phyloP scores from a whole-genome alignment of 2,797 vertebrate genomes.

The Picus viridis region DNA sequence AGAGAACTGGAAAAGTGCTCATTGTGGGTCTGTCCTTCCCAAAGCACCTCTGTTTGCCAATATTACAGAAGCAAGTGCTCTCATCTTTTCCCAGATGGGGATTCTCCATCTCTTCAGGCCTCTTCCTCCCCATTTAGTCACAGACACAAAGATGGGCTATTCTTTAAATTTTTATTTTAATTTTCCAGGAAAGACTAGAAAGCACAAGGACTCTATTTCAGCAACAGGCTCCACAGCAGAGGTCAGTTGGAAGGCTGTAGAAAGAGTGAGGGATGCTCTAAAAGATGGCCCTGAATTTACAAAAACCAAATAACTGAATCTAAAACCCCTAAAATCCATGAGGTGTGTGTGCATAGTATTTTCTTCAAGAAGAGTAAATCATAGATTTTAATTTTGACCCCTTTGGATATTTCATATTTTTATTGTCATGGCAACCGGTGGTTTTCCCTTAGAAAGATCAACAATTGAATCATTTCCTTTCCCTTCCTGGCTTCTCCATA shows the following conservation, averaged over 20 bases:
- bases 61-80: constrained; percentile 14
- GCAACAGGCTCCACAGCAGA: background rate
- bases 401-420: constrained; percentile 57
- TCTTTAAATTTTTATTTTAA: background rate
- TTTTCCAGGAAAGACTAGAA: background rate
- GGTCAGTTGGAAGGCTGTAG: background rate
- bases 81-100: constrained; percentile 22
- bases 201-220: background rate
- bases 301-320: background rate
- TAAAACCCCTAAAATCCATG: background rate
- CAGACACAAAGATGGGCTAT: background rate
- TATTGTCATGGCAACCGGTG: constrained; percentile 66
- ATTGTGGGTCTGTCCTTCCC: background rate
- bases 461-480: constrained; percentile 12
- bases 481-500: background rate
- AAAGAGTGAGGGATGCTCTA: background rate
- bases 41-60: constrained; percentile 15
- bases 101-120: constrained; percentile 1
- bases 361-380: constrained; percentile 36
- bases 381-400: constrained; percentile 62
- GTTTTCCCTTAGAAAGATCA: constrained; percentile 46
- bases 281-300: background rate
- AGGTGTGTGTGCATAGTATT: background rate
- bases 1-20: constrained; percentile 1
- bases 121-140: background rate